Conservation (phyloP, 2,888 invertebrate species). For the Mythimna loreyi region DNA sequence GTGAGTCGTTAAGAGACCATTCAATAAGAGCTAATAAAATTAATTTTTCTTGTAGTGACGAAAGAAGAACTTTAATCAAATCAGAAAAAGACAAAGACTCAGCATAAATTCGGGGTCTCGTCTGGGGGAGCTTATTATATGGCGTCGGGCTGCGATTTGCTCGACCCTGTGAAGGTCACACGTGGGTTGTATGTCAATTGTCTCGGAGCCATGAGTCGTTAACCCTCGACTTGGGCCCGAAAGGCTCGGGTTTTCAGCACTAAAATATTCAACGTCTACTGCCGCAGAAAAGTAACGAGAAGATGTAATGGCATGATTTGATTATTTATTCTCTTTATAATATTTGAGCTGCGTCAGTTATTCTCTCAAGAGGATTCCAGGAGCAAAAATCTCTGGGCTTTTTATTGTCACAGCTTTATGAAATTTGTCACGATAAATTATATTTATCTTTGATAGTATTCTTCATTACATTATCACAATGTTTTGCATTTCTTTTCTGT, state of each 20-base stretch:
- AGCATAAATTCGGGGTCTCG: slow-evolving; percentile 18
- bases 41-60: neutral
- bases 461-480: neutral
- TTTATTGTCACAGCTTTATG: slow-evolving; percentile 13
- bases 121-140: slow-evolving; percentile 23
- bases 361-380: slow-evolving; percentile 6
- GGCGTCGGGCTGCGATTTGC: slow-evolving; percentile 22
- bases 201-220: slow-evolving; percentile 43
- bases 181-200: slow-evolving; percentile 53
- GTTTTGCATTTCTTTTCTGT: slow-evolving; percentile 9
- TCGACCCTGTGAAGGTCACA: slow-evolving; percentile 50
- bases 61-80: slow-evolving; percentile 17
- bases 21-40: slow-evolving; percentile 17
- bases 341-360: slow-evolving; percentile 29
- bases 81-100: slow-evolving; percentile 7
- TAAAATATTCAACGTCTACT: slow-evolving; percentile 53
- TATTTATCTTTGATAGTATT: slow-evolving; percentile 11
- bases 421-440: slow-evolving; percentile 10
- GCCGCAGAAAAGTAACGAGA: slow-evolving; percentile 40
- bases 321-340: slow-evolving; percentile 51
- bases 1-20: slow-evolving; percentile 22
- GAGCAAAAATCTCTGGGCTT: slow-evolving; percentile 5
- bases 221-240: slow-evolving; percentile 32
- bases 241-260: slow-evolving; percentile 25
- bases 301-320: slow-evolving; percentile 39